These are phyloP conservation scores for Cladorhizidae sp. DNA, from an alignment of 37 sponge, comb jelly and placozoan genomes.

Conservation along the genomic window DNA sequence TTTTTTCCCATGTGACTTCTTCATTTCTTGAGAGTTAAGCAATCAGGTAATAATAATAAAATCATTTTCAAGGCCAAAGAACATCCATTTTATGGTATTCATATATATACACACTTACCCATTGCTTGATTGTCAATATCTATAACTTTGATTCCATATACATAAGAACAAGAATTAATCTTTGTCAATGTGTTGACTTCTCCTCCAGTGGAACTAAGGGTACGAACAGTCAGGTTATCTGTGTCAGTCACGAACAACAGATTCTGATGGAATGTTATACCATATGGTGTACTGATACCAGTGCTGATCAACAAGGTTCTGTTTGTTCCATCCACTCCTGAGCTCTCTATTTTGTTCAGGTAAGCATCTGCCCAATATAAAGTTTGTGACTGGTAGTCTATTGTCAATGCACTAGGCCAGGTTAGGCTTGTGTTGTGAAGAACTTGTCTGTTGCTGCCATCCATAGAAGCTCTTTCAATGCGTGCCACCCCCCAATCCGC, in stretches of 20 bases:
- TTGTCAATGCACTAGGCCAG: constrained; percentile 66
- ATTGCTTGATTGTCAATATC: not conserved
- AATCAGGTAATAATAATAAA: no score
- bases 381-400: constrained; percentile 54
- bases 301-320: not conserved
- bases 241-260: constrained; percentile 19
- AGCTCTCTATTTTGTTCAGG: constrained; percentile 38
- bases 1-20: no score
- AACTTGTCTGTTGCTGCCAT: constrained; percentile 27
- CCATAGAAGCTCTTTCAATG: constrained; percentile 52
- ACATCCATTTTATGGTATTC: no score
- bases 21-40: no score
- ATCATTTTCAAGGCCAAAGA: no score
- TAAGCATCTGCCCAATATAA: constrained; percentile 84
- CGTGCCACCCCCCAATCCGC: constrained; percentile 51
- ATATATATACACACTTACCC: constrained; percentile 1
- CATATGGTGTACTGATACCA: not conserved
- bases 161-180: no score
- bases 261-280: not conserved
- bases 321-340: constrained; percentile 53
- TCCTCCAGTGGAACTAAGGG: not conserved
- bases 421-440: constrained; percentile 17
- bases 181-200: not conserved
- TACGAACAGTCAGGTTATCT: not conserved
- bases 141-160: constrained; percentile 18